A percentile compares a stretch with the other conserved stretches of the same genome.
Conservation (phyloP, 2,113 vertebrate genomes). For the cattle (Bos taurus) region ARS-UCD2.0 NC_037348.1:35525501-35526000, state of each 20-base stretch:
- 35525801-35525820: background rate
- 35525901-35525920: background rate
- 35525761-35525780: background rate
- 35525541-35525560: background rate
- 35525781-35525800: background rate
- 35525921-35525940: background rate
- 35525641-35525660: background rate
- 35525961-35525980: background rate
- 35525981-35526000: background rate
- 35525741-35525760: background rate
- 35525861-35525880: background rate
- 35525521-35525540: background rate
- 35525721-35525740: background rate
- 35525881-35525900: background rate
- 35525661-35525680: background rate
- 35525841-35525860: background rate
- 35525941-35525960: background rate
- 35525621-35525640: background rate
- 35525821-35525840: background rate
- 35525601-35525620: background rate
- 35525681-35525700: background rate
- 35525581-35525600: background rate
- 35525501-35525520: background rate
- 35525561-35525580: background rate
- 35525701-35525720: background rate